Percentiles rank a stretch among this genome's conserved stretches.
These are phyloP conservation scores for Neoarius graeffei DNA, from an alignment of 2,113 vertebrate species.

Conservation along the genomic window DNA sequence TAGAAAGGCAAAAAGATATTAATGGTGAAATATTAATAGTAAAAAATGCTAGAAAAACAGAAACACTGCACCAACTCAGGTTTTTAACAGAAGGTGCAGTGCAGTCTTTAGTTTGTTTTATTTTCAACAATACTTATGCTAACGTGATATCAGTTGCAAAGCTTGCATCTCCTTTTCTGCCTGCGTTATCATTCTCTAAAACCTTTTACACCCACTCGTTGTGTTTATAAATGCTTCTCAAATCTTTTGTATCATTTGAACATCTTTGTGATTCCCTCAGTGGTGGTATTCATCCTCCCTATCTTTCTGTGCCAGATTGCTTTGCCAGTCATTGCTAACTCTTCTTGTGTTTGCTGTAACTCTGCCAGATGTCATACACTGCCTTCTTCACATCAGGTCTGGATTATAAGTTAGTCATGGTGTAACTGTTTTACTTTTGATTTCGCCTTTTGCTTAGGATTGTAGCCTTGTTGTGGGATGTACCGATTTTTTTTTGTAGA, in stretches of 20 bases:
- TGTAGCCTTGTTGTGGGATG: not conserved
- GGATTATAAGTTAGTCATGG: not conserved
- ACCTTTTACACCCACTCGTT: not conserved
- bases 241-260: not conserved
- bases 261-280: not conserved
- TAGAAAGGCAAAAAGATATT: not conserved
- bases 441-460: not conserved
- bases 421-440: not conserved
- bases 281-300: not conserved
- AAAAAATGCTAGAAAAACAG: not conserved
- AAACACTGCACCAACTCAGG: not conserved
- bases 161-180: not conserved
- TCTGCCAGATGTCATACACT: not conserved
- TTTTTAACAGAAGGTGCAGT: not conserved
- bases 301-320: not conserved
- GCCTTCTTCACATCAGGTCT: not conserved
- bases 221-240: not conserved
- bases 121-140: not conserved
- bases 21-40: not conserved
- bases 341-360: slow-evolving; percentile 1
- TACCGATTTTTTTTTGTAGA: not conserved
- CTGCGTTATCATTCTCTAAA: not conserved
- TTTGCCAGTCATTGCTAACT: not conserved
- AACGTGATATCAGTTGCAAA: not conserved
- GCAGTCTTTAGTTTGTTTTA: not conserved